These are phyloP conservation scores for Mus spretus DNA, from an alignment of 2,797 vertebrate species.

Conservation along the genomic window DNA sequence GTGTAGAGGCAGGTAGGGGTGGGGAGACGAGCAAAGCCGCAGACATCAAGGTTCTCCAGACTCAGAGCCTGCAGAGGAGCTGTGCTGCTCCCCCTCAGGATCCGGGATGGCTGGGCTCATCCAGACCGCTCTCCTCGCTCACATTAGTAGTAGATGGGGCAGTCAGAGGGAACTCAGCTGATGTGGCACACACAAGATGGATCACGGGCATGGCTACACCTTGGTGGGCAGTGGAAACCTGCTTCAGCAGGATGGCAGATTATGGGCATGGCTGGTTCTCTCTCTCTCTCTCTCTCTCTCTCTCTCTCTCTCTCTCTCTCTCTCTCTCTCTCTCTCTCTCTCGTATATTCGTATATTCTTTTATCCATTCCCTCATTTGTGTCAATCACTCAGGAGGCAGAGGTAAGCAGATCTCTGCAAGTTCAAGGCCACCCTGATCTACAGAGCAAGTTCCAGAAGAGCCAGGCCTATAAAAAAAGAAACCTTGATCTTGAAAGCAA, in stretches of 20 bases:
- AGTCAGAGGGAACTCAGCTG: neutral
- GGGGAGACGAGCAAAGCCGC: neutral
- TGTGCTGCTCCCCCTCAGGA: neutral
- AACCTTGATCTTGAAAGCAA: neutral
- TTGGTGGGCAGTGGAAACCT: neutral
- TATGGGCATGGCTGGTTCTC: neutral
- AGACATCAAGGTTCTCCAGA: neutral
- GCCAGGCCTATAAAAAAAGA: neutral
- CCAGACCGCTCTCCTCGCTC: neutral
- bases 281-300: too few relatives aligned
- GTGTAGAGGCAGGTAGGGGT: neutral
- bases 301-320: too few relatives aligned
- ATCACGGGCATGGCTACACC: accelerated
- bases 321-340: neutral
- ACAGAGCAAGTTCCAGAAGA: neutral
- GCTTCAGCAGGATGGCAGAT: neutral
- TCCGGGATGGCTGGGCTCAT: neutral
- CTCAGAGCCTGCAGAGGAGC: too few relatives aligned
- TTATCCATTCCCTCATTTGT: neutral
- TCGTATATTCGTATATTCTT: neutral
- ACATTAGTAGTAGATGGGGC: accelerated
- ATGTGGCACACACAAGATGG: neutral
- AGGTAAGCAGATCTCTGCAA: neutral
- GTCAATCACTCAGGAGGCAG: neutral
- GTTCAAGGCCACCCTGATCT: neutral